These are phyloP conservation scores for Oscheius sp. DNA, from an alignment of 1,140 invertebrate genomes.

Conservation along the genomic window DNA sequence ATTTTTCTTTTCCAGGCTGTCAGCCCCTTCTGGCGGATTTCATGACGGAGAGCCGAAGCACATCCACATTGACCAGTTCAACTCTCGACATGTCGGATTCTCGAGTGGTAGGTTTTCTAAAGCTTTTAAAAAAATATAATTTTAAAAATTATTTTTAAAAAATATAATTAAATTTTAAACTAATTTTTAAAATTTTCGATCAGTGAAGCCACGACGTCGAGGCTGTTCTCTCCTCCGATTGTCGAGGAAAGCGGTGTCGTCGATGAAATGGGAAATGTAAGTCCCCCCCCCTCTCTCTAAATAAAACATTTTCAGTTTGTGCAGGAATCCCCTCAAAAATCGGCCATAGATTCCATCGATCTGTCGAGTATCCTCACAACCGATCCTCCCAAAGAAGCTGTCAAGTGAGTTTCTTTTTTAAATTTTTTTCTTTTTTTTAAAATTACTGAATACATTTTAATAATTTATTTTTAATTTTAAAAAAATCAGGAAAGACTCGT, in stretches of 20 bases:
- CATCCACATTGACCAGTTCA: slow-evolving; percentile 8
- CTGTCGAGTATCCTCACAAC: neutral
- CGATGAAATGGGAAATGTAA: neutral
- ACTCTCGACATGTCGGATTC: slow-evolving; percentile 18
- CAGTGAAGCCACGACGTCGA: neutral
- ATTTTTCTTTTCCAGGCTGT: neutral
- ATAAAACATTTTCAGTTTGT: neutral
- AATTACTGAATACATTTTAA: no score
- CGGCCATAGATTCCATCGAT: neutral
- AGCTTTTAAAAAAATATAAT: neutral
- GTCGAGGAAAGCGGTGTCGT: neutral
- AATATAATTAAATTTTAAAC: no score
- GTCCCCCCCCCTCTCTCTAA: neutral
- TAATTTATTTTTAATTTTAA: neutral
- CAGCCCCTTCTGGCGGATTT: slow-evolving; percentile 26
- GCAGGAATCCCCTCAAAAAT: neutral
- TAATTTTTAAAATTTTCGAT: no score
- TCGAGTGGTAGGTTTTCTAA: neutral
- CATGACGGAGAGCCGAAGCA: slow-evolving; percentile 28
- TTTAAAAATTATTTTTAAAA: no score
- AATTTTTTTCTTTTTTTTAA: no score
- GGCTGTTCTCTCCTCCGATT: neutral
- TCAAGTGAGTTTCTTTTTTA: neutral
- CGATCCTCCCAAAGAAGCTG: neutral
- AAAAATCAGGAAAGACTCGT: neutral